Percentiles rank a stretch among this genome's conserved stretches.
Evolutionary conservation across 1,140 invertebrate species (phyloP).

Genomic region (Cydia amplana): DNA sequence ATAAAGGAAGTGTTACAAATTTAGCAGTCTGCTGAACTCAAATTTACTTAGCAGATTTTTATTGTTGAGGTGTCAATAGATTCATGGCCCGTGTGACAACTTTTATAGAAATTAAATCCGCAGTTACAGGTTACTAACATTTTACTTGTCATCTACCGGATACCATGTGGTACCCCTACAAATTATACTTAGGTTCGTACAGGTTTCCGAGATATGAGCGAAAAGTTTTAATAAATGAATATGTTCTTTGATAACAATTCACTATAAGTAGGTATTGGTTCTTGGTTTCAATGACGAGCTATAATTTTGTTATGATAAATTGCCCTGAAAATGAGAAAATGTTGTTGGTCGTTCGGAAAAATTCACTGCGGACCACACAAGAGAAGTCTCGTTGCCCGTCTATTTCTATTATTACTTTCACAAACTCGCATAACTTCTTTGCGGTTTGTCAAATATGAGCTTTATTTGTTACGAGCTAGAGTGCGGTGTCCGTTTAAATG

Average conservation of each 20-base stretch:
- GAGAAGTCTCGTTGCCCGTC: slow-evolving; percentile 4
- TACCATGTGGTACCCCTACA: no score
- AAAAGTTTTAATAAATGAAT: background rate
- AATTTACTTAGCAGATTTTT: no score
- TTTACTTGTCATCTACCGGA: no score
- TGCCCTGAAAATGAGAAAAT: slow-evolving; percentile 25
- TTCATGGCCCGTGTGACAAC: no score
- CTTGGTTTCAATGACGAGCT: background rate
- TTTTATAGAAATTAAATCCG: no score
- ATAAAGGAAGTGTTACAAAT: no score
- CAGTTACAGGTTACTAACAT: no score
- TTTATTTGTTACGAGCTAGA: background rate
- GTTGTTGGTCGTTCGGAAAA: background rate
- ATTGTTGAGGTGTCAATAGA: no score
- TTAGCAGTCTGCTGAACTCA: no score
- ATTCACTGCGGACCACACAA: slow-evolving; percentile 4
- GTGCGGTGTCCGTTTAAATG: background rate
- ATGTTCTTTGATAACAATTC: background rate
- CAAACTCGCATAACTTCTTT: background rate
- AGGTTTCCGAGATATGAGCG: no score
- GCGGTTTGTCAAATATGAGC: background rate
- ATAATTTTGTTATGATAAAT: slow-evolving; percentile 22
- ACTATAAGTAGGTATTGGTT: background rate
- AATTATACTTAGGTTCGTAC: no score
- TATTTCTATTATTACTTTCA: background rate